Evolutionary conservation across 2,888 invertebrate species (phyloP).

Genomic region (Hydraecia micacea): DNA sequence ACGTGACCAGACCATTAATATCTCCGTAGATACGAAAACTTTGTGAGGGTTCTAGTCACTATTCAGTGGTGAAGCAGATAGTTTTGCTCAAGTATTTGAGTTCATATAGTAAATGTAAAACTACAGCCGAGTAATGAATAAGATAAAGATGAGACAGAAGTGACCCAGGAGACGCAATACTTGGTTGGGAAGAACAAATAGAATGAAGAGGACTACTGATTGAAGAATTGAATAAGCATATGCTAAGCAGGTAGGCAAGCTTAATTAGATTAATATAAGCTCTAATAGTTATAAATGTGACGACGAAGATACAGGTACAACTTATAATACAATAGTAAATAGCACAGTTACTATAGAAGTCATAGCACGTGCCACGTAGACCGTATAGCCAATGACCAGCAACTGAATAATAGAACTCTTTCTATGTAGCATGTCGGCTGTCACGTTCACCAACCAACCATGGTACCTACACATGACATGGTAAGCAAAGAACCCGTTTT

Average conservation of each 20-base stretch:
- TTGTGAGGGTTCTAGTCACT: conserved; percentile 16
- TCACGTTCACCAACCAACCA: conserved; percentile 46
- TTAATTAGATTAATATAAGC: background rate
- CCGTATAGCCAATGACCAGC: conserved; percentile 27
- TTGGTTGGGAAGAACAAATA: background rate
- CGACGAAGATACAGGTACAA: conserved; percentile 8
- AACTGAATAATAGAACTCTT: conserved; percentile 37
- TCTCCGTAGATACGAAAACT: conserved; percentile 22
- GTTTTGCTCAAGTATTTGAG: background rate
- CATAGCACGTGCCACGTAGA: conserved; percentile 31
- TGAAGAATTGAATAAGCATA: background rate
- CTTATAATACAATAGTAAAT: conserved; percentile 20
- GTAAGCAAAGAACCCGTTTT: conserved; percentile 6
- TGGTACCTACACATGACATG: background rate
- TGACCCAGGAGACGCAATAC: background rate
- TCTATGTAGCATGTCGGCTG: conserved; percentile 27
- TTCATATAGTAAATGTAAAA: background rate
- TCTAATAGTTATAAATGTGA: background rate
- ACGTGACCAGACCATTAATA: conserved; percentile 58
- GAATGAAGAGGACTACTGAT: background rate
- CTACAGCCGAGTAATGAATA: background rate
- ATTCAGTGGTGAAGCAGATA: conserved; percentile 10
- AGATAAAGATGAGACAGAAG: background rate
- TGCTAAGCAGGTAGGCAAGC: too few species aligned
- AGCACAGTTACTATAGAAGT: conserved; percentile 18